These are phyloP conservation scores for Semotilus atromaculatus DNA, from an alignment of 2,797 vertebrate species.

Conservation along the genomic window DNA sequence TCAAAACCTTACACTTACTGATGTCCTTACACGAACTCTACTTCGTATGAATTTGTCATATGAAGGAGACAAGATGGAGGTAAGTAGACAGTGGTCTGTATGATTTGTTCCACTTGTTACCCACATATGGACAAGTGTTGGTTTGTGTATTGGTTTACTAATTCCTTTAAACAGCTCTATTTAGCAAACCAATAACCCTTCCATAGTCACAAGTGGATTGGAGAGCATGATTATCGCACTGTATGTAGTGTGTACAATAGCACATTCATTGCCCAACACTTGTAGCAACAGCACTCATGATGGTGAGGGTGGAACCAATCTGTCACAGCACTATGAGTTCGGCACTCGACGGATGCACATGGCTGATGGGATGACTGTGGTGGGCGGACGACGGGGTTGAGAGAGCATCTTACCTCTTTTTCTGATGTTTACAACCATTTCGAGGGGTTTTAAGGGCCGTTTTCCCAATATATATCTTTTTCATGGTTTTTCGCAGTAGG, in stretches of 20 bases:
- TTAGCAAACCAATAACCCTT: constrained; percentile 5
- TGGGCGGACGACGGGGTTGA: constrained; percentile 11
- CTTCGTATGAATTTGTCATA: neutral
- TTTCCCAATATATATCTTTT: constrained; percentile 86
- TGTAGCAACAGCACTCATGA: constrained; percentile 4
- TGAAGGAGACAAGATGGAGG: neutral
- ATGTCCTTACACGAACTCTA: too few relatives aligned
- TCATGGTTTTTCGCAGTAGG: constrained; percentile 81
- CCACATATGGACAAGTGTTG: neutral
- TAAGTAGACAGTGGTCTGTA: neutral
- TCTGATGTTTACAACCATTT: constrained; percentile 82
- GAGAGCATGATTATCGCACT: constrained; percentile 16
- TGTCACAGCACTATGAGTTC: neutral
- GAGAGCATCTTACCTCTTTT: constrained; percentile 80
- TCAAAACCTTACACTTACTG: neutral
- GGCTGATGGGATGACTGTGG: constrained; percentile 33
- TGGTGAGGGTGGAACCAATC: neutral
- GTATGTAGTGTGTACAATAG: neutral
- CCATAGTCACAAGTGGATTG: constrained; percentile 18
- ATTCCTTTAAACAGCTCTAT: neutral
- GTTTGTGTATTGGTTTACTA: neutral
- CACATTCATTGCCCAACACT: constrained; percentile 16
- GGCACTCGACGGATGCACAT: constrained; percentile 33
- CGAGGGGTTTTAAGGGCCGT: constrained; percentile 82
- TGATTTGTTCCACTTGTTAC: neutral